A percentile compares a stretch with the other conserved stretches of the same genome.
phyloP scores from a whole-genome alignment of 2,797 vertebrate genomes.

The Tapirus indicus region DNA sequence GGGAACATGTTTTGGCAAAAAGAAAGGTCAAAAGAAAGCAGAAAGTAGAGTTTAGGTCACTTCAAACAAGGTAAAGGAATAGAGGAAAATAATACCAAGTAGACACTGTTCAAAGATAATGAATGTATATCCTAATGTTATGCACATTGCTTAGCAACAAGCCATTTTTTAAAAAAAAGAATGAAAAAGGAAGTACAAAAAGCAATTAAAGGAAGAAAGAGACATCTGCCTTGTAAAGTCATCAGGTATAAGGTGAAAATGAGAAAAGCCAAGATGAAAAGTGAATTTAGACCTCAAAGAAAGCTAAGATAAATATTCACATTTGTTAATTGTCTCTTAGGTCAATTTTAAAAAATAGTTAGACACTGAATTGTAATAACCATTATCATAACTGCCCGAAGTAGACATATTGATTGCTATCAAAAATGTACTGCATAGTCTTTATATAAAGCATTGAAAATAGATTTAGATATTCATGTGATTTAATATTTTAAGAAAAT shows the following conservation, averaged over 20 bases:
- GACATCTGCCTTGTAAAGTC: constrained; percentile 72
- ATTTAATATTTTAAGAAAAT: constrained; percentile 70
- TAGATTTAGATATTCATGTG: constrained; percentile 43
- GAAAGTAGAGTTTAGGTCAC: constrained; percentile 58
- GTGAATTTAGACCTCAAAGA: constrained; percentile 73
- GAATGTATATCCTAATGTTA: constrained; percentile 81
- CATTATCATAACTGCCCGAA: constrained; percentile 1
- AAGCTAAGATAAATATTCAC: constrained; percentile 65
- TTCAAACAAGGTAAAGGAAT: constrained; percentile 66
- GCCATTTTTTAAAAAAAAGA: constrained; percentile 58
- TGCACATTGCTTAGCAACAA: constrained; percentile 87
- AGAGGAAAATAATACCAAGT: constrained; percentile 68
- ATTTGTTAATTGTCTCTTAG: constrained; percentile 62
- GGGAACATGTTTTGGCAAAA: neutral
- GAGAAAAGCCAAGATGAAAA: constrained; percentile 67
- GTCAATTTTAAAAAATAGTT: constrained; percentile 38
- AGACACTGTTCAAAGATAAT: constrained; percentile 74
- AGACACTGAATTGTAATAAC: constrained; percentile 62
- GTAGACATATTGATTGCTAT: constrained; percentile 53
- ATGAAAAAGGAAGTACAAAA: constrained; percentile 83
- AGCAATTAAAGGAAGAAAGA: constrained; percentile 85
- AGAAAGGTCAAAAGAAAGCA: constrained; percentile 59
- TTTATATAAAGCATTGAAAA: constrained; percentile 38
- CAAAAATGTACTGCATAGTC: constrained; percentile 3
- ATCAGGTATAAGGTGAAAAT: constrained; percentile 69